Conservation (phyloP, 2,113 vertebrate species). For the Pagrus major region DNA sequence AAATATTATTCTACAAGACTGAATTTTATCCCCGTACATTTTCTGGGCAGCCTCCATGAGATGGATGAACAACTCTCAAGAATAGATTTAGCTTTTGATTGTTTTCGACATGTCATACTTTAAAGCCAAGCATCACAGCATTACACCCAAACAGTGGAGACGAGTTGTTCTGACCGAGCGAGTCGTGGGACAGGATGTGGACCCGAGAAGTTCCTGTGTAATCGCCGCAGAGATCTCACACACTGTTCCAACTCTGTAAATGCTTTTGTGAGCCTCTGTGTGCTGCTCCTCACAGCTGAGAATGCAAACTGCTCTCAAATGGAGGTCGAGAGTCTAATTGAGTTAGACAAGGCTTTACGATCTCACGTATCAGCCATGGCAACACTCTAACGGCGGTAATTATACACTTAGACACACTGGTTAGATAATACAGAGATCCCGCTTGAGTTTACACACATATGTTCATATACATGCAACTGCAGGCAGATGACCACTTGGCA, state of each 20-base stretch:
- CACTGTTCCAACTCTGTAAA: conserved; percentile 72
- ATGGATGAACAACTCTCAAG: neutral
- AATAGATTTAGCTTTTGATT: conserved; percentile 21
- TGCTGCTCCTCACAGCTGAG: conserved; percentile 78
- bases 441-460: neutral
- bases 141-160: conserved; percentile 40
- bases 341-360: conserved; percentile 65
- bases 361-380: conserved; percentile 63
- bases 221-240: conserved; percentile 72
- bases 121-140: conserved; percentile 34
- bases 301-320: conserved; percentile 77
- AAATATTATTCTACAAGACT: neutral
- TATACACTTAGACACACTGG: conserved; percentile 45
- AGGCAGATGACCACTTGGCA: conserved; percentile 35
- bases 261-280: conserved; percentile 71
- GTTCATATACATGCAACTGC: neutral
- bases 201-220: conserved; percentile 67
- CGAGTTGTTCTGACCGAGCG: conserved; percentile 61
- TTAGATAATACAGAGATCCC: conserved; percentile 24
- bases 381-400: conserved; percentile 46
- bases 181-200: conserved; percentile 77
- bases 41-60: neutral
- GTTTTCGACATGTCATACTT: conserved; percentile 45
- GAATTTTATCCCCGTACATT: neutral
- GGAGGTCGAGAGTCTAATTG: conserved; percentile 65